Evolutionary conservation across 1,140 invertebrate species (phyloP).

Genomic region (Rhyacophila brunnea): DNA sequence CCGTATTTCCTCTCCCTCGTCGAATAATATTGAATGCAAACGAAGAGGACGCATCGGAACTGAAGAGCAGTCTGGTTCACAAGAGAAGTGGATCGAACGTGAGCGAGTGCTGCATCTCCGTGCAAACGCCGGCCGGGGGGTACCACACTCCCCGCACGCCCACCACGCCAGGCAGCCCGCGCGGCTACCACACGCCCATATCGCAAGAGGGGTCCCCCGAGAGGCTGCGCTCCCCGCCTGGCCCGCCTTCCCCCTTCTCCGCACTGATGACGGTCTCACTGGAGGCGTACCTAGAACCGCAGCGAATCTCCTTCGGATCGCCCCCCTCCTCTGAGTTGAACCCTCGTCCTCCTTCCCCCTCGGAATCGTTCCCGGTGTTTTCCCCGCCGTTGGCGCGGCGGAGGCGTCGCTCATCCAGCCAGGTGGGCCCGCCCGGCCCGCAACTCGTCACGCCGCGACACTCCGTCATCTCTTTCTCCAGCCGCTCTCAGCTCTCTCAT

Average conservation of each 20-base stretch:
- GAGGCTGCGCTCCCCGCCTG: slow-evolving; percentile 45
- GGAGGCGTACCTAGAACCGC: slow-evolving; percentile 82
- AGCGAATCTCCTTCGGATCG: slow-evolving; percentile 73
- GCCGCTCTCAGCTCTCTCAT: slow-evolving; percentile 70
- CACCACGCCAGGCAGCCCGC: slow-evolving; percentile 45
- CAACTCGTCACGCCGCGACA: slow-evolving; percentile 57
- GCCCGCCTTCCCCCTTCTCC: slow-evolving; percentile 76
- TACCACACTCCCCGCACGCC: slow-evolving; percentile 51
- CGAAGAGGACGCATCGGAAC: slow-evolving; percentile 28
- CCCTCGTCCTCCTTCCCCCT: slow-evolving; percentile 62
- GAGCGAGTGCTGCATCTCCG: slow-evolving; percentile 48
- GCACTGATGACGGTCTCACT: slow-evolving; percentile 79
- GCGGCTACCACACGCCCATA: slow-evolving; percentile 66
- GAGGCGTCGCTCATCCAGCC: slow-evolving; percentile 38
- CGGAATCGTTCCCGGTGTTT: slow-evolving; percentile 79
- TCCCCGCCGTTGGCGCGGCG: slow-evolving; percentile 69
- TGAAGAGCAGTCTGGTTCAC: slow-evolving; percentile 28
- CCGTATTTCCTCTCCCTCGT: neutral
- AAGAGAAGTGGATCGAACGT: slow-evolving; percentile 37
- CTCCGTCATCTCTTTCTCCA: slow-evolving; percentile 69
- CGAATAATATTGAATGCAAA: neutral
- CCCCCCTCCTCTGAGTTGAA: slow-evolving; percentile 71
- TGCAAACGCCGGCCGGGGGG: slow-evolving; percentile 45
- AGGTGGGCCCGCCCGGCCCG: slow-evolving; percentile 41
- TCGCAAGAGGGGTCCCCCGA: slow-evolving; percentile 42